Conservation (phyloP, 2,888 invertebrate species). For the Mystacides longicornis region DNA sequence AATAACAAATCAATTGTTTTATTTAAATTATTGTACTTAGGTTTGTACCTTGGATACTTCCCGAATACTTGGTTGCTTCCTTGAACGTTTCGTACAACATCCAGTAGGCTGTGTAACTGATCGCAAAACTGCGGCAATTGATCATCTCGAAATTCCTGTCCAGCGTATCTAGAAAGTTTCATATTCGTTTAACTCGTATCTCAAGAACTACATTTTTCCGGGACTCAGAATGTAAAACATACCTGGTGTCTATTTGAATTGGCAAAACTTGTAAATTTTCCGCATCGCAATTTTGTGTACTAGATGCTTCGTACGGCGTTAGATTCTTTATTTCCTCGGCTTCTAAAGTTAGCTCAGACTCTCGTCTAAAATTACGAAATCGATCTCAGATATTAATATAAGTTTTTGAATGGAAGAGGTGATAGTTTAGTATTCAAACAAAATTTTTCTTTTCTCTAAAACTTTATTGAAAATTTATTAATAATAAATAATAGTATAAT, state of each 20-base stretch:
- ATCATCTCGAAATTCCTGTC: constrained; percentile 43
- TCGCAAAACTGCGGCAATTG: constrained; percentile 45
- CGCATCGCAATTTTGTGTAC: not conserved
- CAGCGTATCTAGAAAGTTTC: constrained; percentile 41
- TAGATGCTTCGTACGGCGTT: not conserved
- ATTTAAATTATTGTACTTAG: too few relatives aligned
- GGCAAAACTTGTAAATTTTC: not conserved
- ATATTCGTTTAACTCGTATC: not conserved
- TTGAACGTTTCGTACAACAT: constrained; percentile 44
- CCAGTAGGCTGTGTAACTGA: constrained; percentile 41
- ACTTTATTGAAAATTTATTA: too few relatives aligned
- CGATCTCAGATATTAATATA: too few relatives aligned
- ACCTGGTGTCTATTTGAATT: not conserved
- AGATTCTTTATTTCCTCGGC: not conserved
- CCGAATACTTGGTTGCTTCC: constrained; percentile 43
- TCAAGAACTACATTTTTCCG: not conserved
- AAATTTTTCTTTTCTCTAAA: too few relatives aligned
- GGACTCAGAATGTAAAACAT: not conserved
- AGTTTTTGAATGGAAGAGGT: too few relatives aligned
- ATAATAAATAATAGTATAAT: too few relatives aligned
- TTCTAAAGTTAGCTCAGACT: not conserved
- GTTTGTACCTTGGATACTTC: constrained; percentile 45
- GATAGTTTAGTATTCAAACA: too few relatives aligned
- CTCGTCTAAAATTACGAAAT: not conserved
- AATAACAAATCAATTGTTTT: too few relatives aligned